Percentiles rank a stretch among this genome's conserved stretches.
Conservation (phyloP, 30 jellyfish, hydroid and myxozoan species). For the Chironex yamaguchii region DNA sequence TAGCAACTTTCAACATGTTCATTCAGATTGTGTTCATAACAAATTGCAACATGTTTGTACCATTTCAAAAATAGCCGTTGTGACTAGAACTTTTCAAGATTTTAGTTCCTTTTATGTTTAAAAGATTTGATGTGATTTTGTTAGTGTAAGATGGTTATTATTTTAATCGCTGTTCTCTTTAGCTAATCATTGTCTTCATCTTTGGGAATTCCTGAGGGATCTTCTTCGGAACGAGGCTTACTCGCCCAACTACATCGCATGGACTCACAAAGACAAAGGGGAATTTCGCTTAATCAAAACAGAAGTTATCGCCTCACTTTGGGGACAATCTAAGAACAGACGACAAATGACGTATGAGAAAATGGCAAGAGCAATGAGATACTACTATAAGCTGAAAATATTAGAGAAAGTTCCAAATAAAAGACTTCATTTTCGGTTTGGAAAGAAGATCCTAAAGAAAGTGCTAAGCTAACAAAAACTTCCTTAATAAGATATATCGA, state of each 20-base stretch:
- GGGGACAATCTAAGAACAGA: slow-evolving; percentile 96
- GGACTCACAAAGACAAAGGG: slow-evolving; percentile 95
- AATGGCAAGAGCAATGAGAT: slow-evolving; percentile 99
- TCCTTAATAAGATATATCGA: background rate
- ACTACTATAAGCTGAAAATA: slow-evolving; percentile 89
- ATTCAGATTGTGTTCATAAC: no score
- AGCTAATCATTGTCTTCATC: slow-evolving; percentile 91
- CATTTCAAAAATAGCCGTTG: no score
- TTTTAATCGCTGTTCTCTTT: no score
- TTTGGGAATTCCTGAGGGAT: slow-evolving; percentile 93
- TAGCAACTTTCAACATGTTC: no score
- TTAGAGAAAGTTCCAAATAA: slow-evolving; percentile 90
- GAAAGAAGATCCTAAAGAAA: slow-evolving; percentile 84
- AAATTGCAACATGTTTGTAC: no score
- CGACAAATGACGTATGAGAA: slow-evolving; percentile 93
- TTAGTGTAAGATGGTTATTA: no score
- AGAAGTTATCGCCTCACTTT: slow-evolving; percentile 88
- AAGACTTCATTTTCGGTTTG: slow-evolving; percentile 93
- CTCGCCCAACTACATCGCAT: slow-evolving; percentile 83
- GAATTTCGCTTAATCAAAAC: slow-evolving; percentile 95
- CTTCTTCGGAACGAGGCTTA: slow-evolving; percentile 74
- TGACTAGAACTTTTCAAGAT: no score
- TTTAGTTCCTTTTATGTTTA: no score
- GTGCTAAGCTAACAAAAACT: slow-evolving; percentile 60
- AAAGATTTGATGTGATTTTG: no score